phyloP scores from a whole-genome alignment of 2,797 vertebrate species.

The Takifugu ocellatus region DNA sequence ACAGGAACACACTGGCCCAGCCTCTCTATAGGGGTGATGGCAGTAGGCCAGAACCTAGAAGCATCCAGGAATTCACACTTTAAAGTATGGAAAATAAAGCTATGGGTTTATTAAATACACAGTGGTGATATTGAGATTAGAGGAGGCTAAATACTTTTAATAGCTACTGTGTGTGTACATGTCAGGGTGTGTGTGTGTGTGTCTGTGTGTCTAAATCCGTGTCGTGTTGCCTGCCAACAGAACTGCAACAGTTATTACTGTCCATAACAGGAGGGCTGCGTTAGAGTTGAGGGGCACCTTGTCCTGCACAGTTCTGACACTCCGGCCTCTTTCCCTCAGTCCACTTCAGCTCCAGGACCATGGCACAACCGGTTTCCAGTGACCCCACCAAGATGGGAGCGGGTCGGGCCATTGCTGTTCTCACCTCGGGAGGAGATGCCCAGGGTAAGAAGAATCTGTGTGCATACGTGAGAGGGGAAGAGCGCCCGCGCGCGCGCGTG shows the following conservation, averaged over 20 bases:
- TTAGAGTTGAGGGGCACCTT: conserved; percentile 30
- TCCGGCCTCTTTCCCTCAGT: conserved; percentile 33
- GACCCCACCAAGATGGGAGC: conserved; percentile 77
- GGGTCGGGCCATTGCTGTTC: conserved; percentile 88
- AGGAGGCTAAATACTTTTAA: conserved; percentile 17
- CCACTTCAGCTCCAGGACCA: conserved; percentile 45
- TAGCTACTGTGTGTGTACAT: conserved; percentile 9
- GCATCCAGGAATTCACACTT: too few species aligned
- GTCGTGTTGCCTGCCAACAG: conserved; percentile 46
- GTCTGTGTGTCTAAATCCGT: conserved; percentile 35
- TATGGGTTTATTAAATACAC: background rate
- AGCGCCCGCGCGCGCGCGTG: background rate
- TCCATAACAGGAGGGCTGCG: conserved; percentile 38
- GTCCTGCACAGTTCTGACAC: conserved; percentile 14
- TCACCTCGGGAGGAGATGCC: conserved; percentile 92
- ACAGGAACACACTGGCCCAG: too few species aligned
- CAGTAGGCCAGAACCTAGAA: too few species aligned
- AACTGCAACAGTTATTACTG: conserved; percentile 42
- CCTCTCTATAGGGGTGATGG: too few species aligned
- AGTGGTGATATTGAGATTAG: background rate
- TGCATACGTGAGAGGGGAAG: background rate
- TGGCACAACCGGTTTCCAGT: conserved; percentile 44
- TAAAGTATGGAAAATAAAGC: too few species aligned
- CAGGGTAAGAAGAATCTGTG: conserved; percentile 79
- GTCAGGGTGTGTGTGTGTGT: conserved; percentile 8